phyloP scores from a whole-genome alignment of 2,888 invertebrate species.

The Anodontia alba region DNA sequence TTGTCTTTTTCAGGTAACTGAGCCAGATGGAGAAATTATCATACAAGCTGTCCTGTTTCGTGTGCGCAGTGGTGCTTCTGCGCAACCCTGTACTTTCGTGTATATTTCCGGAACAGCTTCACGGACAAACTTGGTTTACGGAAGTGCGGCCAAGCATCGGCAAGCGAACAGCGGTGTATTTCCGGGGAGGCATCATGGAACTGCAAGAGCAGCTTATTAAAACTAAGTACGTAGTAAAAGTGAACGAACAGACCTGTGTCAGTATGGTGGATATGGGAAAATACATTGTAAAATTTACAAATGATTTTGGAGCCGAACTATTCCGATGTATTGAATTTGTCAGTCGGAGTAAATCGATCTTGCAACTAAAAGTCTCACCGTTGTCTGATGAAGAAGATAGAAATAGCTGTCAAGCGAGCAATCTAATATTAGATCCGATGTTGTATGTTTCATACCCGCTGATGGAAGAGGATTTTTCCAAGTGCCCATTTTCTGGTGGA shows the following conservation, averaged over 20 bases:
- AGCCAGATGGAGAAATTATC: neutral
- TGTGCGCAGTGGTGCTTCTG: neutral
- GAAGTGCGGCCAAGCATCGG: conserved; percentile 33
- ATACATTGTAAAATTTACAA: conserved; percentile 33
- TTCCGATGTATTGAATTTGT: conserved; percentile 57
- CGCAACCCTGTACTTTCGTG: conserved; percentile 16
- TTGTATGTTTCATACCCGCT: conserved; percentile 67
- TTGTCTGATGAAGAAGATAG: conserved; percentile 38
- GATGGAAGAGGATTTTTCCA: conserved; percentile 61
- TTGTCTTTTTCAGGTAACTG: neutral
- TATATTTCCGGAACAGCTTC: conserved; percentile 49
- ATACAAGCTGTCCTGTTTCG: neutral
- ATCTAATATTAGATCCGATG: conserved; percentile 70
- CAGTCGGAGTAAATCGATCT: conserved; percentile 53
- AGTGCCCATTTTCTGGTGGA: conserved; percentile 77
- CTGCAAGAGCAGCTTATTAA: conserved; percentile 46
- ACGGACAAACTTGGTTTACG: conserved; percentile 52
- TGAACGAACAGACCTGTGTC: conserved; percentile 36
- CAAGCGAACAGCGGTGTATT: conserved; percentile 45
- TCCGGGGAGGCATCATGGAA: conserved; percentile 46
- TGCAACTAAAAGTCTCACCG: conserved; percentile 69
- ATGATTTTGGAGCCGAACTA: conserved; percentile 17
- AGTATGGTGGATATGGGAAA: conserved; percentile 37
- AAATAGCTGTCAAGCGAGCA: conserved; percentile 61
- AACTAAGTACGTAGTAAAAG: conserved; percentile 21